Evolutionary conservation across 1,140 invertebrate species (phyloP), one percentile per base, ranked within the genome.

Genomic region (Araneus ventricosus): DNA sequence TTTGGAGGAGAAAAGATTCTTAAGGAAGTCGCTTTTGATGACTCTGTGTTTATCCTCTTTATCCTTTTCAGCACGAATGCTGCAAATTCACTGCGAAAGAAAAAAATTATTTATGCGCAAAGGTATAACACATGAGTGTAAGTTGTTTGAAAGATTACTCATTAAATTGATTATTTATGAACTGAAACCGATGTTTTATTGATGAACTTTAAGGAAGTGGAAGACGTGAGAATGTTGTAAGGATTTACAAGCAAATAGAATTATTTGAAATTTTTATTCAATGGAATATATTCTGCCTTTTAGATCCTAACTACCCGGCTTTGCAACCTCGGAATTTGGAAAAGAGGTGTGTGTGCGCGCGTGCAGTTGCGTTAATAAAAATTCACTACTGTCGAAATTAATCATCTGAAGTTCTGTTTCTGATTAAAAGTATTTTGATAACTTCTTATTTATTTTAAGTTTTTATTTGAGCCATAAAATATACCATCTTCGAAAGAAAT

Each of bases 141-240:
- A 52, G 70, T 34, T 75, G 30, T 75, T 34, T n/a, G 70, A 34
- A 22, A 34, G 34, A 75, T 34, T 37, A 34, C 34, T 37, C 34
- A 75, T 75, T 75, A 75, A 34, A 75, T 75, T 75, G 30, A 75
- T 75, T 75, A 75, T 75, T 75, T 75, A 75, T 75, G 70, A 75
- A 20, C 20, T 34, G 0, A 34, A 75, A 75, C 17, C 30, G 34
- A 75, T 75, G 70, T 75, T 75, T 75, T 75, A 75, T 75, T 75
- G 70, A 75, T 75, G 70, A 75, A 70, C 61, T 63, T 63, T 7
- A 14, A n/a, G 27, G n/a, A 59, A 59, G 24, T 59, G 63, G 27
- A 67, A 67, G 63, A 27, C n/a, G n/a, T 8, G 5, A 27, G 24
- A 67, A 30, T 27, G 63, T 30, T 67, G 8, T 67, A n/a, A 30